Evolutionary conservation across 2,888 invertebrate genomes (phyloP).

Genomic region (Ormia ochracea): DNA sequence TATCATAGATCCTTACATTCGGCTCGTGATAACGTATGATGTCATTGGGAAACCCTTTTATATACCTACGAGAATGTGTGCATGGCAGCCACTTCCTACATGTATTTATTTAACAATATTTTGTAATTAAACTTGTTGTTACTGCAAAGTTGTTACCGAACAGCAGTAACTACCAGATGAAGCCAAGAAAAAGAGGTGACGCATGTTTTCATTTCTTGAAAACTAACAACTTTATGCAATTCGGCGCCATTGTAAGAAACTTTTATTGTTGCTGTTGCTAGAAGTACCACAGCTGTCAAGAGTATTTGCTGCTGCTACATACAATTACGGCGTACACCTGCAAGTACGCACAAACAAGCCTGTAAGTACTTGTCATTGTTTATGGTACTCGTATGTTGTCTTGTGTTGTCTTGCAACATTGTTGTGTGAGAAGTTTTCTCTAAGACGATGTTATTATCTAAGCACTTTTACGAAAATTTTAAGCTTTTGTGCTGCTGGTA

Average conservation of each 20-base stretch:
- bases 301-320: conserved; percentile 5
- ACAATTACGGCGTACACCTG: neutral
- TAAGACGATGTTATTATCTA: conserved; percentile 56
- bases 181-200: conserved; percentile 36
- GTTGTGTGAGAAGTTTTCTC: conserved; percentile 42
- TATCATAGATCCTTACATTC: no score
- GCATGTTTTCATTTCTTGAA: conserved; percentile 47
- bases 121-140: conserved; percentile 24
- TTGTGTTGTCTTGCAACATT: conserved; percentile 29
- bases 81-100: neutral
- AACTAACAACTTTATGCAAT: conserved; percentile 22
- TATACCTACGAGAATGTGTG: neutral
- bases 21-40: no score
- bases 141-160: conserved; percentile 15
- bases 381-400: no score
- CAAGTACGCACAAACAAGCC: neutral
- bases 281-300: conserved; percentile 6
- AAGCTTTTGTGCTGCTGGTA: conserved; percentile 42
- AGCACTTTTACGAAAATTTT: conserved; percentile 43
- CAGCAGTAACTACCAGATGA: conserved; percentile 26
- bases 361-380: conserved; percentile 20
- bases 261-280: neutral
- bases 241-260: conserved; percentile 20
- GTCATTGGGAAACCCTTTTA: conserved; percentile 5
- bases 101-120: conserved; percentile 27